These are phyloP conservation scores for Numida meleagris DNA, from an alignment of 2,113 vertebrate species.

Conservation along the genomic window DNA sequence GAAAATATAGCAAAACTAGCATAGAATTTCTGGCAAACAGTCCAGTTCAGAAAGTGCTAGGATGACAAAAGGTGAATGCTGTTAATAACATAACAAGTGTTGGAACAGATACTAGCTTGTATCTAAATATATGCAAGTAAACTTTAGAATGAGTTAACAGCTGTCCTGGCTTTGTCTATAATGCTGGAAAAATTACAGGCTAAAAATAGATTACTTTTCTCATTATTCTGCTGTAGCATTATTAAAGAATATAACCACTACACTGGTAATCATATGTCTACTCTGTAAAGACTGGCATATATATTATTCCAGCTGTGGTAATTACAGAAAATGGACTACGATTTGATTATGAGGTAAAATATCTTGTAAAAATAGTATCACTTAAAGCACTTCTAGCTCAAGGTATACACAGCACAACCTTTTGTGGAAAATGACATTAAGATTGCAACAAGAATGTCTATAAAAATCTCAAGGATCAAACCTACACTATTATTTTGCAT, in stretches of 20 bases:
- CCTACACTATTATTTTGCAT: background rate
- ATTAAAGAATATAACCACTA: background rate
- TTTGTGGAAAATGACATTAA: background rate
- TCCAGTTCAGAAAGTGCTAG: background rate
- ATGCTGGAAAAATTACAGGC: slow-evolving; percentile 18
- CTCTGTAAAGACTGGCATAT: background rate
- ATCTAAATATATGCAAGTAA: background rate
- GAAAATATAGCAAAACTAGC: background rate
- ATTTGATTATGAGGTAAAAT: slow-evolving; percentile 28
- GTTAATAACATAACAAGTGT: background rate
- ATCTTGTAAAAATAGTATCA: slow-evolving; percentile 21
- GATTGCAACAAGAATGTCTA: background rate
- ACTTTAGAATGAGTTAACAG: slow-evolving; percentile 22
- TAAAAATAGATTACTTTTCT: slow-evolving; percentile 29
- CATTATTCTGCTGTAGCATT: background rate
- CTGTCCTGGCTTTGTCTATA: background rate
- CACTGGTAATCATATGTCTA: background rate
- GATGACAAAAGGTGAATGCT: background rate
- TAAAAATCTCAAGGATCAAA: background rate
- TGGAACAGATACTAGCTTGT: background rate
- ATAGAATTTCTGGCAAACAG: background rate
- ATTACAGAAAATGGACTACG: slow-evolving; percentile 43
- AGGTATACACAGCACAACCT: background rate
- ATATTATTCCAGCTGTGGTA: background rate
- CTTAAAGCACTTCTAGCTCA: background rate